phyloP scores from a whole-genome alignment of 2,113 vertebrate genomes.

The Polypterus senegalus region DNA sequence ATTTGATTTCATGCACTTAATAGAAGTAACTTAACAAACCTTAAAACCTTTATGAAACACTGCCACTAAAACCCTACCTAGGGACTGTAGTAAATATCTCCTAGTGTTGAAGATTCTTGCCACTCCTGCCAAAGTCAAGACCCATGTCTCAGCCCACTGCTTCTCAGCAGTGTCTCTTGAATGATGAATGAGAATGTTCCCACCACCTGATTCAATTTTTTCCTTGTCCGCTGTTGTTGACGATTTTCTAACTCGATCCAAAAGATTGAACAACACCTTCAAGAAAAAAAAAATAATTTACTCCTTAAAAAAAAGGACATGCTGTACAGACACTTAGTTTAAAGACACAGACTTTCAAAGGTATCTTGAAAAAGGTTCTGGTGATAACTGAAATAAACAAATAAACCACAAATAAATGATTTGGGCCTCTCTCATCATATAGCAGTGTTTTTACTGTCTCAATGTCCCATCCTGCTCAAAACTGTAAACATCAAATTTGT shows the following conservation, averaged over 20 bases:
- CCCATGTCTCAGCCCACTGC: slow-evolving; percentile 98
- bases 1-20: no score
- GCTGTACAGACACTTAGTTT: no score
- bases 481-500: no score
- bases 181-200: slow-evolving; percentile 97
- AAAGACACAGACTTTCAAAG: no score
- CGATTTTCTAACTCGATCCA: slow-evolving; percentile 82
- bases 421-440: no score
- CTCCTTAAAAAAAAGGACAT: not conserved
- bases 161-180: slow-evolving; percentile 97
- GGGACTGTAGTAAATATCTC: slow-evolving; percentile 79
- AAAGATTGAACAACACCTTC: slow-evolving; percentile 87
- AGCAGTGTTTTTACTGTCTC: no score
- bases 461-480: no score
- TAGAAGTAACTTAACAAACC: not conserved
- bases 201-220: slow-evolving; percentile 95
- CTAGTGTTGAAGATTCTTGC: slow-evolving; percentile 96
- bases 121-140: slow-evolving; percentile 86
- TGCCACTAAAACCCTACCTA: slow-evolving; percentile 53
- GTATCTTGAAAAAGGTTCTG: no score
- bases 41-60: not conserved
- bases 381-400: no score
- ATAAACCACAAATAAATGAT: no score
- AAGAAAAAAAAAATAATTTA: slow-evolving; percentile 7
- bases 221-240: slow-evolving; percentile 96